phyloP scores from a whole-genome alignment of 1,140 invertebrate species.

The Formica selysi region DNA sequence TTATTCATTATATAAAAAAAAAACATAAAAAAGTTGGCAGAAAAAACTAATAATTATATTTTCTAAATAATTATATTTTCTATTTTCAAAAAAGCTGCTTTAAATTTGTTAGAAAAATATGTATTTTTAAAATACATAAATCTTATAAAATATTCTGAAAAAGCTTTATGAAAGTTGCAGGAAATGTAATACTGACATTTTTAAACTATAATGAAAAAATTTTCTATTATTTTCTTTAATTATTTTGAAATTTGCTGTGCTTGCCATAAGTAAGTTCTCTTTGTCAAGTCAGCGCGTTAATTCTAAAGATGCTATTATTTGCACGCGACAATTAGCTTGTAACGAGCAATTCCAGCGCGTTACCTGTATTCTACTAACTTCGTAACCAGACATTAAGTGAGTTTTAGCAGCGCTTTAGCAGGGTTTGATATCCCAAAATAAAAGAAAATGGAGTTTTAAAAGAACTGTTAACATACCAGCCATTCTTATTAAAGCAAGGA shows the following conservation, averaged over 20 bases:
- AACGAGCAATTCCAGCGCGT: not conserved
- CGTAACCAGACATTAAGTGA: not conserved
- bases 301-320: slow-evolving; percentile 8
- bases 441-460: not conserved
- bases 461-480: not conserved
- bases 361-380: slow-evolving; percentile 1
- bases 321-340: not conserved
- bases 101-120: not conserved
- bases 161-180: not conserved
- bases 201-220: not conserved
- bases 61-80: too few relatives aligned
- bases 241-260: not conserved
- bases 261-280: not conserved
- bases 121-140: not conserved
- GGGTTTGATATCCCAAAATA: not conserved
- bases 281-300: not conserved
- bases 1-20: too few relatives aligned
- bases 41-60: too few relatives aligned
- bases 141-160: not conserved
- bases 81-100: not conserved
- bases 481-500: not conserved
- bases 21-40: too few relatives aligned
- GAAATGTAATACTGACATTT: not conserved
- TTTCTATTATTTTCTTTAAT: not conserved
- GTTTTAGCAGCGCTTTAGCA: not conserved